phyloP scores from a whole-genome alignment of 1,140 invertebrate genomes.

The Drosophila takahashii region DNA sequence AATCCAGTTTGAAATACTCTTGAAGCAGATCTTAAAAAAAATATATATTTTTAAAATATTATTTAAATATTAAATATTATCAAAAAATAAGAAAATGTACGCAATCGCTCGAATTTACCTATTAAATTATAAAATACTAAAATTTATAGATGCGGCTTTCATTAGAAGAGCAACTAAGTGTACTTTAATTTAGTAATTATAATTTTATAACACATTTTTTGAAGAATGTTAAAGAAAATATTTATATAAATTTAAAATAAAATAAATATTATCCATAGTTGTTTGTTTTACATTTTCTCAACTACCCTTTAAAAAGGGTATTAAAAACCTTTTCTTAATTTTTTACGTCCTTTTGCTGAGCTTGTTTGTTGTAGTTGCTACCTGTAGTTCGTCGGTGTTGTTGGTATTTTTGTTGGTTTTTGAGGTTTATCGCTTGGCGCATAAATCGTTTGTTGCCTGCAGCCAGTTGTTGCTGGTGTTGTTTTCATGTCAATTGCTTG shows the following conservation, averaged over 20 bases:
- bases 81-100: background rate
- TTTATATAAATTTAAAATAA: too few relatives aligned
- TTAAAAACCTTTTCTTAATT: background rate
- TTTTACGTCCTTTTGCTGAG: conserved; percentile 2
- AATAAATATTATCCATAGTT: too few relatives aligned
- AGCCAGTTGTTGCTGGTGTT: conserved; percentile 20
- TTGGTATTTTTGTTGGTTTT: conserved; percentile 18
- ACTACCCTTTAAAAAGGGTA: conserved; percentile 11
- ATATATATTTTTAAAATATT: background rate
- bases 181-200: too few relatives aligned
- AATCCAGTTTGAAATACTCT: conserved; percentile 5
- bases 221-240: too few relatives aligned
- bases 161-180: too few relatives aligned
- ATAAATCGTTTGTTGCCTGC: conserved; percentile 52
- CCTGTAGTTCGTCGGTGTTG: conserved; percentile 20
- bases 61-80: background rate
- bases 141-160: too few relatives aligned
- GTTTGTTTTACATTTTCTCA: too few relatives aligned
- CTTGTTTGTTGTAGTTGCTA: conserved; percentile 13
- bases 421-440: conserved; percentile 60
- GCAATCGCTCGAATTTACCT: background rate
- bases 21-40: background rate
- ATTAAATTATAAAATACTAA: too few relatives aligned
- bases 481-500: conserved; percentile 64
- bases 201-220: too few relatives aligned